Percentiles rank a stretch among this genome's conserved stretches.
These are phyloP conservation scores for Hirudinaria manillensis DNA, from an alignment of 2,888 invertebrate species.

Conservation along the genomic window DNA sequence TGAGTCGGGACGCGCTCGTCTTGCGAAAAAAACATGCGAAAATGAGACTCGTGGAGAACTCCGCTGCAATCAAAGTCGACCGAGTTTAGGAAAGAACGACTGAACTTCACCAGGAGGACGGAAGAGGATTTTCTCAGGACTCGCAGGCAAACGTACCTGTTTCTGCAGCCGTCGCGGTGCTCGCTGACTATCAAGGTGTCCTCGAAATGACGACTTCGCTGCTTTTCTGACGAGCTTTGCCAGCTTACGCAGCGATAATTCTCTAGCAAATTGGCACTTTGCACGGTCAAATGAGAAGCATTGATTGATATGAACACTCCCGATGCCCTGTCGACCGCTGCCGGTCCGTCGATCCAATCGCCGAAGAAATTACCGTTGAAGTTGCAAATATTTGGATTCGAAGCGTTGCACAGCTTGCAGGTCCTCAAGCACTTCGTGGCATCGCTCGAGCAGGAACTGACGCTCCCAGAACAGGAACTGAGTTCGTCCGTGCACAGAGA, in stretches of 20 bases:
- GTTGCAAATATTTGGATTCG: slow-evolving; percentile 36
- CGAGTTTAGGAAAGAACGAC: neutral
- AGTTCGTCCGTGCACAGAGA: slow-evolving; percentile 39
- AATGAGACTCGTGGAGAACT: neutral
- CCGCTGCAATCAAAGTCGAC: neutral
- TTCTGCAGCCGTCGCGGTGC: slow-evolving; percentile 37
- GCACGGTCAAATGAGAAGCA: slow-evolving; percentile 1
- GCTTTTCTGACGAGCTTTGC: slow-evolving; percentile 8
- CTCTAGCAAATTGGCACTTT: neutral
- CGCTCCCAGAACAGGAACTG: slow-evolving; percentile 33
- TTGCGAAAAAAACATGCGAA: slow-evolving; percentile 19
- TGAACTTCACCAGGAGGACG: slow-evolving; percentile 28
- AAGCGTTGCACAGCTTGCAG: slow-evolving; percentile 39
- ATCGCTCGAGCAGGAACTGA: slow-evolving; percentile 23
- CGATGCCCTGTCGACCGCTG: slow-evolving; percentile 7
- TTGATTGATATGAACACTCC: slow-evolving; percentile 13
- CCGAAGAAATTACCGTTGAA: slow-evolving; percentile 34
- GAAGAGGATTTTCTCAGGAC: slow-evolving; percentile 32
- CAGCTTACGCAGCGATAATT: slow-evolving; percentile 17
- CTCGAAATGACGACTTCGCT: slow-evolving; percentile 36
- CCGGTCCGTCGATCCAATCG: slow-evolving; percentile 31
- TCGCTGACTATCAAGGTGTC: slow-evolving; percentile 37
- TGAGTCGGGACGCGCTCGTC: slow-evolving; percentile 10
- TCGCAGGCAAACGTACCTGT: slow-evolving; percentile 37
- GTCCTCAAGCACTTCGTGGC: slow-evolving; percentile 38